These are phyloP conservation scores for Nemopilema nomurai DNA, from an alignment of 30 jellyfish, hydroid and myxozoan genomes.

Conservation along the genomic window DNA sequence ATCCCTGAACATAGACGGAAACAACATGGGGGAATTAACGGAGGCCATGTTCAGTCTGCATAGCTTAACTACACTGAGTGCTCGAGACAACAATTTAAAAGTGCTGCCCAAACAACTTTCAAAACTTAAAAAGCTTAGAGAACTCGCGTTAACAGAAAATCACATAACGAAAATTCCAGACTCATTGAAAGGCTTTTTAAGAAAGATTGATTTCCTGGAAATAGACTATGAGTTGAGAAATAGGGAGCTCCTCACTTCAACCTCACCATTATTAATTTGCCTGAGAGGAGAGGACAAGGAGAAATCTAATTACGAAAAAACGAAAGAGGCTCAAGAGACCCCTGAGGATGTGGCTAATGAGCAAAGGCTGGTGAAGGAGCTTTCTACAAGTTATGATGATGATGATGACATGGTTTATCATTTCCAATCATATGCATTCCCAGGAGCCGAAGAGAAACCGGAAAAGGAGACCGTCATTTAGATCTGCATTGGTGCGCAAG, in stretches of 20 bases:
- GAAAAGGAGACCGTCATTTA: conserved; percentile 53
- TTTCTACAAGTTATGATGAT: neutral
- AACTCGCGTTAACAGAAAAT: conserved; percentile 38
- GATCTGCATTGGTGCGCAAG: neutral
- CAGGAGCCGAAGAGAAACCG: neutral
- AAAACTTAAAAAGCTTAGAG: conserved; percentile 40
- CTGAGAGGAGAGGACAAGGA: conserved; percentile 23
- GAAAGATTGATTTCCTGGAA: conserved; percentile 35
- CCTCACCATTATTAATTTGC: conserved; percentile 33
- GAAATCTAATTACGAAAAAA: neutral
- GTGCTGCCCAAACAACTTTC: conserved; percentile 46
- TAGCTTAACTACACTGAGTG: conserved; percentile 18
- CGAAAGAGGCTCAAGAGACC: neutral
- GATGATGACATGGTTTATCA: conserved; percentile 56
- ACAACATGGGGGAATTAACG: conserved; percentile 9
- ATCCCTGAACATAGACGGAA: conserved; percentile 37
- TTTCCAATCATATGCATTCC: conserved; percentile 62
- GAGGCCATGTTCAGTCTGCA: conserved; percentile 35
- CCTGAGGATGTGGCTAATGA: neutral
- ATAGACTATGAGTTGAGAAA: conserved; percentile 7
- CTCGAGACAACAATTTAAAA: conserved; percentile 19
- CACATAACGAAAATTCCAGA: conserved; percentile 35
- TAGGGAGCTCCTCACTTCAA: conserved; percentile 4
- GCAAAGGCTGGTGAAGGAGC: neutral
- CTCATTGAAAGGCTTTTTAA: conserved; percentile 11